Evolutionary conservation across 2,888 invertebrate genomes (phyloP).

Genomic region (Eristalis intricaria): DNA sequence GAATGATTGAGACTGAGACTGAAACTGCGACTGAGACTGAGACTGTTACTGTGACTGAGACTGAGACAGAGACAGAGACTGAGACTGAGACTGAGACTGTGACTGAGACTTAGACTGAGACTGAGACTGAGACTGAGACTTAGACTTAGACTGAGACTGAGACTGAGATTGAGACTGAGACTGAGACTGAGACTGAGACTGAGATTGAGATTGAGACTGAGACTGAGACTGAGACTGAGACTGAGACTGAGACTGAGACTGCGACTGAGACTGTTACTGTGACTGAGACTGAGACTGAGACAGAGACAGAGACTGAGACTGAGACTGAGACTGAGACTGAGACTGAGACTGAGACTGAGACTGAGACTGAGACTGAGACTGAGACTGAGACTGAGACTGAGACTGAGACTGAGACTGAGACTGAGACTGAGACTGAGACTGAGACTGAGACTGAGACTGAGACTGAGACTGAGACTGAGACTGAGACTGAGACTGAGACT

Average conservation of each 20-base stretch:
- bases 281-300: slow-evolving; percentile 15
- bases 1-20: neutral
- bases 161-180: neutral
- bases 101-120: slow-evolving; percentile 4
- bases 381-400: slow-evolving; percentile 13
- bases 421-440: slow-evolving; percentile 8
- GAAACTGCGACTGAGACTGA: slow-evolving; percentile 3
- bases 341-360: slow-evolving; percentile 9
- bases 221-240: neutral
- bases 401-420: slow-evolving; percentile 1
- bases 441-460: slow-evolving; percentile 13
- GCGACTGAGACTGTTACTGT: neutral
- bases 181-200: neutral
- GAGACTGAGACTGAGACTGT: slow-evolving; percentile 1
- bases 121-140: slow-evolving; percentile 15
- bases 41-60: slow-evolving; percentile 2
- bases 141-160: slow-evolving; percentile 3
- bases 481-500: slow-evolving; percentile 2
- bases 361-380: slow-evolving; percentile 11
- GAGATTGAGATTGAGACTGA: neutral
- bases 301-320: slow-evolving; percentile 3
- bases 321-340: slow-evolving; percentile 3
- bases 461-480: slow-evolving; percentile 6
- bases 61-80: slow-evolving; percentile 9
- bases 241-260: slow-evolving; percentile 10